Evolutionary conservation across 2,888 invertebrate genomes (phyloP), one percentile per base, ranked within the genome.

Genomic region (Agonopterix subpropinquella): DNA sequence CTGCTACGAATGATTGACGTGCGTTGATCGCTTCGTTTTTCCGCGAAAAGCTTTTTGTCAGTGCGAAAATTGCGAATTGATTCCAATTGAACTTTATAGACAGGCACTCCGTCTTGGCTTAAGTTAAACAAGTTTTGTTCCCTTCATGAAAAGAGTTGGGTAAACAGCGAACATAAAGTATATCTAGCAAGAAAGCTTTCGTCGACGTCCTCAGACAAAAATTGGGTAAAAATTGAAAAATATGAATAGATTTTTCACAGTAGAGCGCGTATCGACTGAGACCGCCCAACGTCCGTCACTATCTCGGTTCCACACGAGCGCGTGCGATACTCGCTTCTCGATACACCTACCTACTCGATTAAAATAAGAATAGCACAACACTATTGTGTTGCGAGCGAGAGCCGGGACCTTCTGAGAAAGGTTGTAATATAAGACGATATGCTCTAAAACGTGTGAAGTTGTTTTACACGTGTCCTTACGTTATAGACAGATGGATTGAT

Each of bases 251-350:
- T 73, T 76, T 73, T 73, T 28, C 70, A 64, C 58, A 62, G 42
- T 11, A 8, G 11, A 11, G 64, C 56, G 62, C 64, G 61, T 73
- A 73, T 73, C 73, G 76, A 58, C 53, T 57, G 65, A 65, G 57
- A 62, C 60, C 67, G 80, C 70, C 80, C 80, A 76, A 67, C 73
- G 84, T 79, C 82, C 83, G 78, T 79, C 84, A 77, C 78, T 85
- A 87, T 87, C 88, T 73, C 62, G 65, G 68, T 88, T 87, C 86
- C 84, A 77, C 87, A 87, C 87, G 86, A 75, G 64, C 71, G 83
- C 67, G 58, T 64, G 56, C 73, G 77, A 77, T 75, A 70, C 71
- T 72, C 71, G 71, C 67, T 70, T 65, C 69, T 71, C 78, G 81
- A 80, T 81, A 77, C 39, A n/a, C 39, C 11, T 11, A 42, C 77